Evolutionary conservation across 1,140 invertebrate species (phyloP), one percentile per base, ranked within the genome.

Genomic region (Chrysomallon squamiferum): DNA sequence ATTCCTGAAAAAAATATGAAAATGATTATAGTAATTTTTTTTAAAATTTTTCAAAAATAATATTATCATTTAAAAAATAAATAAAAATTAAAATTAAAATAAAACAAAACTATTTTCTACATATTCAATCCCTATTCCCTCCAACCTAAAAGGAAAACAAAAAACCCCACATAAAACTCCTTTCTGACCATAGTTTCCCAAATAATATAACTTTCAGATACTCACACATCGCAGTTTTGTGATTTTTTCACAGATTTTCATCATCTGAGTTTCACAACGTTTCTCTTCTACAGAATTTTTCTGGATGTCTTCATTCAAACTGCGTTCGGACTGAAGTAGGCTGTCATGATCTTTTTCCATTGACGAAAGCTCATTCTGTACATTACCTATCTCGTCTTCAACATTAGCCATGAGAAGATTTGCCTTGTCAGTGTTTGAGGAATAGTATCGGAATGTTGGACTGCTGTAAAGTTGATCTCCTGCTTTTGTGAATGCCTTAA

Each of bases 391-490:
- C 29, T 84, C 78, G 30, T 82, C 77, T 65, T 80, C 78, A 0
- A 84, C 75, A 74, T 83, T 78, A 0, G 77, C 67, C 6, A 74
- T 80, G 18, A 85, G 68, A 32, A 76, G 79, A 18, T 68, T 70
- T 1, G 77, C 75, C 32, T 68, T 73, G 20, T 72, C 74, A 18
- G 58, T 72, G 32, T 77, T 77, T 22, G 59, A 68, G 20, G 83
- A 77, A 57, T 85, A 86, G 64, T 82, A 82, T 27, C 83, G 67
- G 57, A 84, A 82, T n/a, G 76, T 80, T 9, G 83, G 83, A 2
- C 30, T 22, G 25, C 76, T 68, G 62, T 66, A 78, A 6, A 83
- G 60, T 47, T 85, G 80, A 62, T 86, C 84, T n/a, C 84, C 83
- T 49, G 73, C 71, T 25, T 61, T 43, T 2, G 77, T 81, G 57